A percentile compares a stretch with the other conserved stretches of the same genome.
Evolutionary conservation across 1,140 invertebrate genomes (phyloP).

Genomic region (Drosophila mojavensis): DNA sequence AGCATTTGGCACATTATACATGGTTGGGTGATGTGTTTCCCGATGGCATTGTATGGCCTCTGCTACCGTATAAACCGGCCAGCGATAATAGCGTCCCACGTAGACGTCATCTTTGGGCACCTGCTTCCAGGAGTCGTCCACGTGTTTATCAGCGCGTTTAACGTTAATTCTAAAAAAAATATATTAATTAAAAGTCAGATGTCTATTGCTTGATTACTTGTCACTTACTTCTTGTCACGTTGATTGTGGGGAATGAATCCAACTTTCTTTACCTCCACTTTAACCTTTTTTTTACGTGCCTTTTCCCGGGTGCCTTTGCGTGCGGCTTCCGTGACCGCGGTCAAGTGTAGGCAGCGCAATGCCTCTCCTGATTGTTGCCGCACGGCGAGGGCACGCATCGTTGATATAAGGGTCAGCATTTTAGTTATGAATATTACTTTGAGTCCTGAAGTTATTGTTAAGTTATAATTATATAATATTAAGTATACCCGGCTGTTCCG

Average conservation of each 20-base stretch:
- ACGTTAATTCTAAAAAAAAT: constrained; percentile 62
- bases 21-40: constrained; percentile 90
- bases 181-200: no score
- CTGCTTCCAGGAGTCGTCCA: constrained; percentile 86
- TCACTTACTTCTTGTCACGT: constrained; percentile 84
- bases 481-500: constrained; percentile 19
- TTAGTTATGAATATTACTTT: constrained; percentile 50
- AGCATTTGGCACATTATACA: constrained; percentile 89
- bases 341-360: constrained; percentile 75
- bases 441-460: constrained; percentile 2
- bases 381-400: constrained; percentile 65
- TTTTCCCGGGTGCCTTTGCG: constrained; percentile 91
- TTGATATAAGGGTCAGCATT: constrained; percentile 65
- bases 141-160: constrained; percentile 83
- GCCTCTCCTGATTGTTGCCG: constrained; percentile 56
- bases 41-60: constrained; percentile 90
- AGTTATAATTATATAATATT: constrained; percentile 43
- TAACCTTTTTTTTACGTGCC: constrained; percentile 88
- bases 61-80: constrained; percentile 87
- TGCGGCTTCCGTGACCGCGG: constrained; percentile 86
- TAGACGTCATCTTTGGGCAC: constrained; percentile 89
- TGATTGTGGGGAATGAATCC: constrained; percentile 88
- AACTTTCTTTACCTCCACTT: constrained; percentile 88
- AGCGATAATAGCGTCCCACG: constrained; percentile 86
- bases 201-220: background rate